Base-by-base conservation (phyloP, 1,140 invertebrate genomes). In the Batillaria attramentaria region DNA sequence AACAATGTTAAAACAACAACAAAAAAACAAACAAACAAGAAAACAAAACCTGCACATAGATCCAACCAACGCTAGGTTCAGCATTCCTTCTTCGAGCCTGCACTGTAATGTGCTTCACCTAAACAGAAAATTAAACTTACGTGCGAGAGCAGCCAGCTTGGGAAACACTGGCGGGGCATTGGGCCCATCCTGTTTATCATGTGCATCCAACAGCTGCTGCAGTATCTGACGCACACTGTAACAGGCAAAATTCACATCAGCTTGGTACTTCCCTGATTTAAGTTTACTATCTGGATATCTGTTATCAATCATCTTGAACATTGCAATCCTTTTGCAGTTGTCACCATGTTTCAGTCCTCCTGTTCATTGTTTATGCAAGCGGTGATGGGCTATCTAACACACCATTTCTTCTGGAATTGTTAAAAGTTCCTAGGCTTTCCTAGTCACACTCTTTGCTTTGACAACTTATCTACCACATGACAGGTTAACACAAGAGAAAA, bases 221-320 rank as follows among this genome's bases (percentile, higher is more conserved):
- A 88, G 81, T 81, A 84, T 78, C 24, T 73, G 78, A 42, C 87
- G 81, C 0, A 88, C 86, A 81, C 88, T 89, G 81, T 43, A 85
- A 83, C 35, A 72, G 74, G 60, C 39, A 72, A 39, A 8, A 68
- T 33, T 31, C 28, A n/a, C 37, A 68, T 37, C 41, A 31, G 18
- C 13, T 13, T 31, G 13, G 39, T 37, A 69, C 39, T 69, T 6
- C 66, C 8, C 39, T 8, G 10, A 69, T 8, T 0, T 24, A 50
- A 13, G 46, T 24, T 50, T 50, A 13, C 6, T n/a, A n/a, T n/a
- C n/a, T n/a, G n/a, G n/a, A n/a, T n/a, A n/a, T n/a, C n/a, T n/a
- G n/a, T n/a, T 31, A 72, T 24, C 42, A 0, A 72, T n/a, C n/a
- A 39, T 31, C 4, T 0, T 35, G 16, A 72, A 4, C 18, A 72